Evolutionary conservation across 2,888 invertebrate species (phyloP).

Genomic region (Pachliopta kotzebuea): DNA sequence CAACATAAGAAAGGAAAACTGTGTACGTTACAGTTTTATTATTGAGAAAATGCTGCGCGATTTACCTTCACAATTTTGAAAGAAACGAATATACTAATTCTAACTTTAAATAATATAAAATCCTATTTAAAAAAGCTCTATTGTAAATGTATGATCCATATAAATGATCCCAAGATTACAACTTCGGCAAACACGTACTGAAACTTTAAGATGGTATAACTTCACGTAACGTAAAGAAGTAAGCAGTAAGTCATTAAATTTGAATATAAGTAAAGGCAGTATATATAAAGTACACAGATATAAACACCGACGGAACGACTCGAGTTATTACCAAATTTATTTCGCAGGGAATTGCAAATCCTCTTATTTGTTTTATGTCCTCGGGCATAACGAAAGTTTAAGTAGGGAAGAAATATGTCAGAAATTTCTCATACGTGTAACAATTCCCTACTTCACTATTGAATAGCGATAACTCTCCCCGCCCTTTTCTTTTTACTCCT

Average conservation of each 20-base stretch:
- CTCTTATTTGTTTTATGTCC: conserved; percentile 31
- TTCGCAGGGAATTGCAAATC: conserved; percentile 37
- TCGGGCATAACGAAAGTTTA: conserved; percentile 18
- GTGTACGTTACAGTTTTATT: conserved; percentile 27
- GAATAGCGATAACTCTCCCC: conserved; percentile 1
- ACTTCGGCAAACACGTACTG: background rate
- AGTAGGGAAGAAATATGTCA: conserved; percentile 24
- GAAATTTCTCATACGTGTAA: conserved; percentile 10
- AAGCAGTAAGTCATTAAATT: conserved; percentile 14
- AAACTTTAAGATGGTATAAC: background rate
- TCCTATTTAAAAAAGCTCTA: too few species aligned
- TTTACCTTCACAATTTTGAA: background rate
- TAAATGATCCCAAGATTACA: background rate
- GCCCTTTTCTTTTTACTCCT: conserved; percentile 6
- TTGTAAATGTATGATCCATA: too few species aligned
- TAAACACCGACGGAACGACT: conserved; percentile 38
- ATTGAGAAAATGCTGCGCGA: background rate
- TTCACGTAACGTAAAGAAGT: background rate
- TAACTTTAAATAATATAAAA: too few species aligned
- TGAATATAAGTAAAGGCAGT: conserved; percentile 44
- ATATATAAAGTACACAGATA: conserved; percentile 49
- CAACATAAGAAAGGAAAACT: conserved; percentile 12
- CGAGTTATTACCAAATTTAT: conserved; percentile 42
- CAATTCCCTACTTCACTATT: conserved; percentile 10
- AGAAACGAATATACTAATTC: too few species aligned